Conservation (phyloP, 2,888 invertebrate species). For the Sthenelais limicola region DNA sequence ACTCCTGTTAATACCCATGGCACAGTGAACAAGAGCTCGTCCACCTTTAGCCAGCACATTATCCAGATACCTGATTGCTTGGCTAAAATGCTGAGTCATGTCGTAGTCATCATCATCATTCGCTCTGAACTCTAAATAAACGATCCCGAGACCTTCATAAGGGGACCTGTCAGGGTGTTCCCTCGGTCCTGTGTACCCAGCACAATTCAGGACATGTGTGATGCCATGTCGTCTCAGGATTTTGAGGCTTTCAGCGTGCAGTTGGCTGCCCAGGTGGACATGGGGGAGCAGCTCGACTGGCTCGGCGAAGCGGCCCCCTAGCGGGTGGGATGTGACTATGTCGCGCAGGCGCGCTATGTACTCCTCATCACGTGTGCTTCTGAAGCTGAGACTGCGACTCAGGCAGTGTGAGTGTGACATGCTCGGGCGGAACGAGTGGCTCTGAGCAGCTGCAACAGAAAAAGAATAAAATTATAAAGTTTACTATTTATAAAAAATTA, state of each 20-base stretch:
- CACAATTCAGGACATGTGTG: conserved; percentile 55
- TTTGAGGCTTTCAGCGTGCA: conserved; percentile 51
- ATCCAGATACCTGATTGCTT: conserved; percentile 50
- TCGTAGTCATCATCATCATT: conserved; percentile 53
- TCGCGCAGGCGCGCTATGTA: conserved; percentile 45
- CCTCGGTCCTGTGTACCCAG: conserved; percentile 51
- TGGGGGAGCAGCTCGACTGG: conserved; percentile 50
- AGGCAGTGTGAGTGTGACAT: conserved; percentile 15
- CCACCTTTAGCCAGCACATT: conserved; percentile 43
- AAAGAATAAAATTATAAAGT: too few relatives aligned
- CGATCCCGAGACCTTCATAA: conserved; percentile 52
- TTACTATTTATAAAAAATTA: too few relatives aligned
- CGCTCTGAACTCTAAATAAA: conserved; percentile 52
- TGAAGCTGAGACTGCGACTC: conserved; percentile 1
- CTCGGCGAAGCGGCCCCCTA: conserved; percentile 44
- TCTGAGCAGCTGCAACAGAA: conserved; percentile 2
- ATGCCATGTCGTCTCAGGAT: conserved; percentile 48
- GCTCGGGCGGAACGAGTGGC: conserved; percentile 3
- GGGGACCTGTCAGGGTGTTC: conserved; percentile 48
- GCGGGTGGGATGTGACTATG: conserved; percentile 47
- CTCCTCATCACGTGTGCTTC: conserved; percentile 34
- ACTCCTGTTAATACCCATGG: conserved; percentile 54
- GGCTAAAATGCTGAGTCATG: conserved; percentile 52
- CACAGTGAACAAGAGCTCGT: conserved; percentile 52
- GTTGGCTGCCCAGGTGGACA: conserved; percentile 52